Base-by-base conservation (phyloP, 2,797 vertebrate species). In the Meda fulgida region DNA sequence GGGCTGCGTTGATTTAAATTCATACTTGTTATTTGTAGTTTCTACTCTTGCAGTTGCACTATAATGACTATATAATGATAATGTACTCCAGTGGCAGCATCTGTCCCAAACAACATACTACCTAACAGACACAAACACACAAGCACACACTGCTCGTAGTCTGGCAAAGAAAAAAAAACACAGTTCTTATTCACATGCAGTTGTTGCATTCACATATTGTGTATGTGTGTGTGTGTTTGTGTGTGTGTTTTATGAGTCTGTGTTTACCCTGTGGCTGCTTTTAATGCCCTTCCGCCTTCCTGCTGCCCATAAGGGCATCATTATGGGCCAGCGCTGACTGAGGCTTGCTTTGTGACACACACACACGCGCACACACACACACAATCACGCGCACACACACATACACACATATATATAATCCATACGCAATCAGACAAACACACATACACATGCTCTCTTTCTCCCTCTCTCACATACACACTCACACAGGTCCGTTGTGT, bases 231-330 rank as follows among this genome's bases (percentile, higher is more conserved):
- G 75, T 88, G 48, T 87, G 36, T 86, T 21, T 70, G 78, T 81
- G 65, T 83, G 85, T 87, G 76, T 88, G 65, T 88, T 94, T 92
- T 93, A 92, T 90, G 86, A 89, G 89, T 92, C 87, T 90, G 90
- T 94, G 91, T 94, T 94, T 94, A 92, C 89, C 91, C 93, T 93
- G 92, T 90, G 94, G 91, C 92, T 90, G 92, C 90, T 94, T 94
- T 94, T 93, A 94, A 94, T 94, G 93, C 92, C 93, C 87, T 87
- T 84, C 88, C 69, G 71, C 88, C 88, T 86, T 86, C 84, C 84
- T 87, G 82, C 81, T 87, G 84, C 85, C 85, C 86, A 88, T 89
- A 87, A 88, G 63, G 81, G 84, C 87, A 87, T 88, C 80, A 86
- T 88, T 89, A 89, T 86, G 85, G 85, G 81, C 66, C 72, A 88